A percentile compares a stretch with the other conserved stretches of the same genome.
These are phyloP conservation scores for Pinctada fucata DNA, from an alignment of 2,888 invertebrate genomes.

Conservation along the genomic window DNA sequence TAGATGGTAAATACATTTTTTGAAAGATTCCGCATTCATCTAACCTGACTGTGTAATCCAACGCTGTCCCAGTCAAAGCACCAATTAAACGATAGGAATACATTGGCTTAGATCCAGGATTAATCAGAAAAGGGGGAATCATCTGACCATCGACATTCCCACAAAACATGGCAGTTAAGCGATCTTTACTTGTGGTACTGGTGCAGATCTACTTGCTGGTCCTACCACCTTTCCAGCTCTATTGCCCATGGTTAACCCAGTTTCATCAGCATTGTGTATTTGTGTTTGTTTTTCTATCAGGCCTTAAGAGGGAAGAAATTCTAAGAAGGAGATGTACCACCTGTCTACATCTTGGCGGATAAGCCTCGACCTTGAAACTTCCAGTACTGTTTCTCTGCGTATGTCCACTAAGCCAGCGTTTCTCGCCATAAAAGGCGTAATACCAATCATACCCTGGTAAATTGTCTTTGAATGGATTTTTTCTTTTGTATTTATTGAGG, in stretches of 20 bases:
- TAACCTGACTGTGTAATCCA: conserved; percentile 44
- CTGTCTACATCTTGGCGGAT: conserved; percentile 1
- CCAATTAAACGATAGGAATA: conserved; percentile 39
- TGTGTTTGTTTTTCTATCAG: conserved; percentile 1
- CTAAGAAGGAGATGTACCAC: conserved; percentile 1
- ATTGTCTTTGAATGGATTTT: neutral
- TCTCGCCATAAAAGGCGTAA: neutral
- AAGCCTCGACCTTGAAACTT: conserved; percentile 1
- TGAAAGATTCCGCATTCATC: conserved; percentile 39
- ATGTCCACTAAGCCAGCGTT: neutral
- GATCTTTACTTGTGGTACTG: conserved; percentile 12
- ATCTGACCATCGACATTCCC: neutral
- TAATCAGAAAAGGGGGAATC: neutral
- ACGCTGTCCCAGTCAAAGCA: conserved; percentile 27
- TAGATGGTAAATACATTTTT: conserved; percentile 39
- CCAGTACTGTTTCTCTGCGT: neutral
- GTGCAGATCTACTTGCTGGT: neutral
- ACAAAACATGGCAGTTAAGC: conserved; percentile 11
- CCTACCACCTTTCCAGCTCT: conserved; percentile 5
- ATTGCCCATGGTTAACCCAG: conserved; percentile 1
- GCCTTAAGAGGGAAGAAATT: neutral
- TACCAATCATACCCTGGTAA: conserved; percentile 8
- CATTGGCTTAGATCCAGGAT: conserved; percentile 26
- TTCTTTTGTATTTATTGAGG: neutral
- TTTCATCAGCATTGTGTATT: conserved; percentile 4